Evolutionary conservation across 2,797 vertebrate genomes (phyloP).

Genomic region (Botia almorhae): DNA sequence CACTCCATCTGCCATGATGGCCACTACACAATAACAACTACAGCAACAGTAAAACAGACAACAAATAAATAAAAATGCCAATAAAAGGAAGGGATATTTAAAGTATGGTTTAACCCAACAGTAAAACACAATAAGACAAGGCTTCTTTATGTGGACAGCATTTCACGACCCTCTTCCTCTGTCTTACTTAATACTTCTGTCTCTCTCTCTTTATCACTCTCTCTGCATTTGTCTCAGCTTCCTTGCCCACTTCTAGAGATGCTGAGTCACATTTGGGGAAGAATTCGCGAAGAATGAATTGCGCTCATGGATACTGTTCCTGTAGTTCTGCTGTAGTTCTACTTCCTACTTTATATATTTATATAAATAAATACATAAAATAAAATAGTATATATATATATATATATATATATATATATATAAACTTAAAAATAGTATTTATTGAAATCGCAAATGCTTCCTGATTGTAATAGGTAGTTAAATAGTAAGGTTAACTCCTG

Average conservation of each 20-base stretch:
- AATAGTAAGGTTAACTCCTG: background rate
- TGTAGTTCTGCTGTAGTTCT: too few relatives aligned
- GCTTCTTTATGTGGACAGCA: slow-evolving; percentile 17
- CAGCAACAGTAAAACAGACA: slow-evolving; percentile 57
- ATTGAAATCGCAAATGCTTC: too few relatives aligned
- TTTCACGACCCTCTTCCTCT: slow-evolving; percentile 22
- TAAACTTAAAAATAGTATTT: too few relatives aligned
- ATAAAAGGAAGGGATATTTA: slow-evolving; percentile 51
- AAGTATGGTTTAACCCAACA: slow-evolving; percentile 22
- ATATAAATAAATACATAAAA: too few relatives aligned
- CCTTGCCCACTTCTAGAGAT: background rate
- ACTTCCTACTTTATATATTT: too few relatives aligned
- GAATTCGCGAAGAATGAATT: background rate
- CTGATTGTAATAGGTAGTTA: too few relatives aligned
- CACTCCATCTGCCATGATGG: slow-evolving; percentile 60
- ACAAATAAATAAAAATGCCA: slow-evolving; percentile 56
- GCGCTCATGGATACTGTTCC: background rate
- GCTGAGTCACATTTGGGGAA: slow-evolving; percentile 5
- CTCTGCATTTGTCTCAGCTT: slow-evolving; percentile 9
- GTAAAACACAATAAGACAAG: slow-evolving; percentile 41
- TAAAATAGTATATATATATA: too few relatives aligned
- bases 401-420: too few relatives aligned
- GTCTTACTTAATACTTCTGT: slow-evolving; percentile 17
- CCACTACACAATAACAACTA: slow-evolving; percentile 49
- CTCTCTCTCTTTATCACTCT: slow-evolving; percentile 31